Percentiles rank a stretch among this genome's conserved stretches.
phyloP scores from a whole-genome alignment of 2,888 invertebrate species.

The Lysandra coridon region DNA sequence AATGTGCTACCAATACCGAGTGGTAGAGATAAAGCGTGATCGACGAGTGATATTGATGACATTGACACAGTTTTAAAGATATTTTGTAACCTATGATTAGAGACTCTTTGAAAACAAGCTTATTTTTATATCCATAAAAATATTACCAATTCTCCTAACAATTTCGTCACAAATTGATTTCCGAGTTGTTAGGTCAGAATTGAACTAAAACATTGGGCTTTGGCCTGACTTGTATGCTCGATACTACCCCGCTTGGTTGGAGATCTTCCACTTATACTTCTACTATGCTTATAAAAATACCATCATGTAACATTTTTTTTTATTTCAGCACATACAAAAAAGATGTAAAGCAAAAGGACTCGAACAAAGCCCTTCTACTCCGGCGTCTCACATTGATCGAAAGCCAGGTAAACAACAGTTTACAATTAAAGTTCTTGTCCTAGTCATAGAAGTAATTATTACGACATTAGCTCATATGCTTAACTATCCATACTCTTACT shows the following conservation, averaged over 20 bases:
- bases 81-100: background rate
- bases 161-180: too few relatives aligned
- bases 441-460: too few relatives aligned
- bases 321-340: conserved; percentile 36
- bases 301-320: background rate
- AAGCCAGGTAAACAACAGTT: conserved; percentile 41
- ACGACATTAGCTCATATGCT: too few relatives aligned
- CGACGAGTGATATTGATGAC: conserved; percentile 9
- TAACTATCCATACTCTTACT: too few relatives aligned
- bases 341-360: conserved; percentile 38
- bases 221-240: too few relatives aligned
- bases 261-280: too few relatives aligned
- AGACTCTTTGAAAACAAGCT: background rate
- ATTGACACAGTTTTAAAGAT: conserved; percentile 16
- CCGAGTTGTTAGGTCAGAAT: too few relatives aligned
- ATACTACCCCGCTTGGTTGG: background rate
- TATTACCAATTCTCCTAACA: background rate
- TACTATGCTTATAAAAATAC: background rate
- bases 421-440: background rate
- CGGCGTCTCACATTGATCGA: conserved; percentile 38
- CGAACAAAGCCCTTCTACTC: conserved; percentile 40
- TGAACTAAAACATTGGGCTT: too few relatives aligned
- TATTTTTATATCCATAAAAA: background rate
- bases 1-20: background rate
- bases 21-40: background rate